These are phyloP conservation scores for Aurelia sp. DNA, from an alignment of 30 jellyfish, hydroid and myxozoan genomes.

Conservation along the genomic window DNA sequence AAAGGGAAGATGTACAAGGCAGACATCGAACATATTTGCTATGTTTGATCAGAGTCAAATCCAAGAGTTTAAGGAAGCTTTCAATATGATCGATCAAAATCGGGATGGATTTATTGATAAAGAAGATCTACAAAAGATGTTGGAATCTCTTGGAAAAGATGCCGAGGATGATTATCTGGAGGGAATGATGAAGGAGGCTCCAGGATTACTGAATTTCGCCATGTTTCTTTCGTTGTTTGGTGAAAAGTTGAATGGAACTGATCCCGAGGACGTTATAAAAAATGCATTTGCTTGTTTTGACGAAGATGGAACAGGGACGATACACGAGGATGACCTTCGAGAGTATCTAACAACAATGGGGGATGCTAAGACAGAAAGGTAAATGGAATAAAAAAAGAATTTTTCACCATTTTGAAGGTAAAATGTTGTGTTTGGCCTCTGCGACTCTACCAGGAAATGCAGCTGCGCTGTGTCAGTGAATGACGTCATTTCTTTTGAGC, in stretches of 20 bases:
- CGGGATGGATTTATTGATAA: slow-evolving; percentile 99
- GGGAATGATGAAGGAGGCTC: slow-evolving; percentile 99
- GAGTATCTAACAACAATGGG: slow-evolving; percentile 98
- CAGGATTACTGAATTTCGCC: slow-evolving; percentile 98
- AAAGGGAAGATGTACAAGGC: slow-evolving; percentile 95
- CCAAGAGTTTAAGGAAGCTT: slow-evolving; percentile 99
- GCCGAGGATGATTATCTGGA: slow-evolving; percentile 96
- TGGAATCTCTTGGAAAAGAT: slow-evolving; percentile 97
- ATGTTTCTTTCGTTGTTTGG: slow-evolving; percentile 99
- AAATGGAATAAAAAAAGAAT: too few relatives aligned
- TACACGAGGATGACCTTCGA: slow-evolving; percentile 91
- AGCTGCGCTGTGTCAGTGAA: too few relatives aligned
- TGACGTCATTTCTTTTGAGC: too few relatives aligned
- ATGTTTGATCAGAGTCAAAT: slow-evolving; percentile 99
- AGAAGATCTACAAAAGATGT: slow-evolving; percentile 98
- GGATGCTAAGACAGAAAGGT: slow-evolving; percentile 14
- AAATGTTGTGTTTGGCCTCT: too few relatives aligned
- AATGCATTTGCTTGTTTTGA: slow-evolving; percentile 99
- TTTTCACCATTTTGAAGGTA: too few relatives aligned
- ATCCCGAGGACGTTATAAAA: slow-evolving; percentile 98
- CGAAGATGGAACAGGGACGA: slow-evolving; percentile 89
- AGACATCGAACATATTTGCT: slow-evolving; percentile 98
- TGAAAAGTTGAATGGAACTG: slow-evolving; percentile 97
- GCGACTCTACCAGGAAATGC: too few relatives aligned
- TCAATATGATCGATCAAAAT: slow-evolving; percentile 99